Evolutionary conservation across 2,888 invertebrate genomes (phyloP), one percentile per base, ranked within the genome.

Genomic region (Orthosia gracilis): DNA sequence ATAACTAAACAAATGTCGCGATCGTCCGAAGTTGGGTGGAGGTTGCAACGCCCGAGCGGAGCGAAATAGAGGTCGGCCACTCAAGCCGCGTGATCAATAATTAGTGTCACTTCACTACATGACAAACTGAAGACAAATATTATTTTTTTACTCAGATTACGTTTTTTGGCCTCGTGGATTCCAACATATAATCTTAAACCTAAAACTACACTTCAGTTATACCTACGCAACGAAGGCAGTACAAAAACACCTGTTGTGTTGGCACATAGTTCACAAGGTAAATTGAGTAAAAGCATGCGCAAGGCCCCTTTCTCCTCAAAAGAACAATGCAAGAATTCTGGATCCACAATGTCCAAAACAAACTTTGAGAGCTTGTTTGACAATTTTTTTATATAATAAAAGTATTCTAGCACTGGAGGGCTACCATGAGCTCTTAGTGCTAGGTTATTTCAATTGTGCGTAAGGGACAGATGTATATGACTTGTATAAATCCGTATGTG

Each of bases 11-110:
- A 80, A 45, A 49, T 75, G 69, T 63, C 61, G 81, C 62, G 47
- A 26, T 68, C 58, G 52, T 67, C 21, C 57, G 18, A 65, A 76
- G 50, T 76, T 82, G 52, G 77, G 40, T 78, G 78, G 71, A 79
- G 78, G 82, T 78, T 82, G 82, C 21, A 78, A 77, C 78, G 67
- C 58, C 55, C 71, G 63, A 80, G 47, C 78, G 79, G 26, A 78
- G 52, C 67, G 50, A 64, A 69, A 77, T 65, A 63, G 62, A 83
- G 78, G 72, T 80, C 78, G 40, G 12, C 13, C 50, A 18, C n/a
- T 61, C 18, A 18, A 31, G 21, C 52, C 80, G 68, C 68, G 52
- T 78, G 82, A 78, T 68, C 78, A 65, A 75, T 80, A 49, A 54
- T 76, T 64, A 45, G 21, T 26, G 17, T 65, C 52, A 58, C 49